Evolutionary conservation across 2,888 invertebrate species (phyloP).

Genomic region (Pyralis farinalis): DNA sequence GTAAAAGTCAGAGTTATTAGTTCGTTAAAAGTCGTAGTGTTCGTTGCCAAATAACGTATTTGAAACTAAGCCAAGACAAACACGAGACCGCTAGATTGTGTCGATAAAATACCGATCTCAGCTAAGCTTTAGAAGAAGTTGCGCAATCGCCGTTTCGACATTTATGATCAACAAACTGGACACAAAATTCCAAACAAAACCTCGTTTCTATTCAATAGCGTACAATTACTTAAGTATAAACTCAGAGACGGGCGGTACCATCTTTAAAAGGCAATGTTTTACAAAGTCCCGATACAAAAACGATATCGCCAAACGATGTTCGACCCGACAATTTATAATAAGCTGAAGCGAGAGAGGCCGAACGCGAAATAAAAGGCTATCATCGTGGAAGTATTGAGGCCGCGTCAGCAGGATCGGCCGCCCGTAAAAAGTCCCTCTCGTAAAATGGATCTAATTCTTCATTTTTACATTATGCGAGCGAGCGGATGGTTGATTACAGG

Average conservation of each 20-base stretch:
- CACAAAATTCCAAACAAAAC: too few relatives aligned
- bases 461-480: slow-evolving; percentile 24
- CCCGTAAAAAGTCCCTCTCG: slow-evolving; percentile 41
- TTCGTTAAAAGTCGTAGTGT: too few relatives aligned
- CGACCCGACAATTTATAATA: neutral
- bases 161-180: too few relatives aligned
- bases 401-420: slow-evolving; percentile 34
- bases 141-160: too few relatives aligned
- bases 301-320: neutral
- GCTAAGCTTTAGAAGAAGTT: too few relatives aligned
- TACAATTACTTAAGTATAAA: neutral
- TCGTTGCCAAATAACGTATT: too few relatives aligned
- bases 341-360: neutral
- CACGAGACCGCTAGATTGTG: too few relatives aligned
- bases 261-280: neutral
- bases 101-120: too few relatives aligned
- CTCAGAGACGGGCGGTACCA: neutral
- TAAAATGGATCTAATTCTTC: slow-evolving; percentile 45
- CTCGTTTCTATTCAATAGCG: too few relatives aligned
- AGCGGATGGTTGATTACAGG: neutral
- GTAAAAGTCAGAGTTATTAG: too few relatives aligned
- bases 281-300: neutral
- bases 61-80: too few relatives aligned
- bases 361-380: slow-evolving; percentile 29
- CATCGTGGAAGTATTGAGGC: slow-evolving; percentile 26